Base-by-base conservation (phyloP, 2,113 vertebrate genomes). In the Ptychochromis oligacanthus region DNA sequence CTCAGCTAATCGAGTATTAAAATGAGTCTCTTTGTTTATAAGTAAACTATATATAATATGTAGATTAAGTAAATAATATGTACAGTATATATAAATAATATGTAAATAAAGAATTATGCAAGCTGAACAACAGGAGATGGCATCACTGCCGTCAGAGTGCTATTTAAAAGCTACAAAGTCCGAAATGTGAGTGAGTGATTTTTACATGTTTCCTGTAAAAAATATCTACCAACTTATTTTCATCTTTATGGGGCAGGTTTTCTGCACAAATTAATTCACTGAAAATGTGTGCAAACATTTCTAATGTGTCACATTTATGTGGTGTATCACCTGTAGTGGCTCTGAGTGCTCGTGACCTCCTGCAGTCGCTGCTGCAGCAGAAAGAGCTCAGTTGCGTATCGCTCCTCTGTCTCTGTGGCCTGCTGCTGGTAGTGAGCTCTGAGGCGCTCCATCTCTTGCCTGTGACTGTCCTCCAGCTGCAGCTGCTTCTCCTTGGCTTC, bases 341-440 rank as follows among this genome's bases (percentile, higher is more conserved):
- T 85, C 54, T 93, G 49, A 1, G 93, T 67, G 0, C 90, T 22
- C 1, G 75, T 94, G 79, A 92, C 59, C 83, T 95, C 88, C 79
- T 96, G 94, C 83, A 97, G 94, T n/a, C 91, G 94, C 65, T 95
- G 88, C 83, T 97, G 95, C 22, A 98, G 93, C 82, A 90, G 86
- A 3, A 91, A 78, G n/a, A 97, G 94, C 90, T 98, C 96, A 2
- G 89, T 78, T 1, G 85, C 79, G 58, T 95, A 95, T 2, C 95
- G 94, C 90, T 97, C 95, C 84, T 97, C 95, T 0, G 89, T 94
- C 89, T 98, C 97, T 59, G 95, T 87, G 77, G 96, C 93, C 70
- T 97, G 96, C 76, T 96, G 94, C 2, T 95, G 94, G 90, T 97
- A 97, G 95, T 95, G 95, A 57, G 90, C 89, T 55, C 93, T 76